Base-by-base conservation (phyloP, 2,888 invertebrate species). In the Merodon equestris region DNA sequence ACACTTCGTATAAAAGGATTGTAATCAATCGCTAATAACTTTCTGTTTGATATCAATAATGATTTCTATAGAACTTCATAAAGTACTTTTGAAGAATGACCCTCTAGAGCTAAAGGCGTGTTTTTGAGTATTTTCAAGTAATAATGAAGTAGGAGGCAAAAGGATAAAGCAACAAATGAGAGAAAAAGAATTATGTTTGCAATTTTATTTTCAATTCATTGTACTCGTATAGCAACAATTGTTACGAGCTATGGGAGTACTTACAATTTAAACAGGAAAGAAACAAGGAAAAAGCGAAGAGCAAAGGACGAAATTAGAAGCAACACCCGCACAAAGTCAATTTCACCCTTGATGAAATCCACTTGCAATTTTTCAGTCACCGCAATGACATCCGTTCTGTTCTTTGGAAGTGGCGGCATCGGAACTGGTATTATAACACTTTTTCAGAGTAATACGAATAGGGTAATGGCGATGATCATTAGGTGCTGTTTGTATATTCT, bases 261-360 rank as follows among this genome's bases (percentile, higher is more conserved):
- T 68, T 68, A 58, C 68, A 74, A 79, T 79, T 74, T 79, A 63
- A 70, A 64, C 60, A 63, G 68, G 74, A 70, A 70, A 36, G 45
- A 18, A 67, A 72, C 57, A 57, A 47, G 50, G 45, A 57, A 51
- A n/a, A 19, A 72, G 57, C 44, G 38, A 61, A 44, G 36, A 56
- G 19, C 34, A 48, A 57, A 68, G 38, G 47, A 64, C 54, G 70
- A 79, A 74, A 60, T 73, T 68, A 79, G 70, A 70, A 68, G 74
- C 74, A 79, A 79, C 79, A 79, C 79, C 79, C 79, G 57, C 70
- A 79, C 79, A 68, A 79, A 79, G 79, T 79, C 79, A 79, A 79
- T 79, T 79, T 79, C 79, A 79, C 67, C 74, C 79, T 79, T 79
- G 79, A 79, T 70, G 79, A 73, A 79, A 79, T 79, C 74, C 74